Evolutionary conservation across 1,140 invertebrate genomes (phyloP).

Genomic region (Apis dorsata): DNA sequence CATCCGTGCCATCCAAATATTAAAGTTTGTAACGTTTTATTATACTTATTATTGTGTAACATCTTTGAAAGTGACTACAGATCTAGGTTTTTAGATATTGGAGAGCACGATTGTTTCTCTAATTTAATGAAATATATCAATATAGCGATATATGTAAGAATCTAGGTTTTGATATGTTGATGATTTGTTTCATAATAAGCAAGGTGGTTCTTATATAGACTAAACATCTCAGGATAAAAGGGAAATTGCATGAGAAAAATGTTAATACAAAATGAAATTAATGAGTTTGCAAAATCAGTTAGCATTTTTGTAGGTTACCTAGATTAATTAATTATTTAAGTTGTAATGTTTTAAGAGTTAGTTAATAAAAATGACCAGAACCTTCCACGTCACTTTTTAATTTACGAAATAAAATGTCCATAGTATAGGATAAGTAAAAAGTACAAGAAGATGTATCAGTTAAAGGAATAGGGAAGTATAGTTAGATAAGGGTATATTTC

Average conservation of each 20-base stretch:
- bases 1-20: conserved; percentile 51
- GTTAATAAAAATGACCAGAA: conserved; percentile 77
- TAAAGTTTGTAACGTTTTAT: conserved; percentile 29
- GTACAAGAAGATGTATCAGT: conserved; percentile 41
- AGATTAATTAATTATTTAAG: conserved; percentile 75
- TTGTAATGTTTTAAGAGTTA: conserved; percentile 78
- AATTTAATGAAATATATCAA: conserved; percentile 23
- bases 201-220: conserved; percentile 58
- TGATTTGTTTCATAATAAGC: conserved; percentile 25
- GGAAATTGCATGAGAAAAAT: conserved; percentile 29
- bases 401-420: conserved; percentile 53
- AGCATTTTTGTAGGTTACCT: conserved; percentile 72
- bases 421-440: conserved; percentile 46
- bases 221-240: conserved; percentile 30
- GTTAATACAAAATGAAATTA: conserved; percentile 25
- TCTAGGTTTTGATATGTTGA: conserved; percentile 55
- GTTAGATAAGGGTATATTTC: conserved; percentile 35
- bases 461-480: conserved; percentile 23
- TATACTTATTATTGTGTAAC: conserved; percentile 21
- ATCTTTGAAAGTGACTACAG: conserved; percentile 18
- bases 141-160: conserved; percentile 56
- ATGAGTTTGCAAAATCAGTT: conserved; percentile 49
- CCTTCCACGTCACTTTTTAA: conserved; percentile 71
- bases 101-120: conserved; percentile 52
- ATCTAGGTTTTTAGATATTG: conserved; percentile 47